phyloP scores from a whole-genome alignment of 2,797 vertebrate species.

The Macropodus opercularis region DNA sequence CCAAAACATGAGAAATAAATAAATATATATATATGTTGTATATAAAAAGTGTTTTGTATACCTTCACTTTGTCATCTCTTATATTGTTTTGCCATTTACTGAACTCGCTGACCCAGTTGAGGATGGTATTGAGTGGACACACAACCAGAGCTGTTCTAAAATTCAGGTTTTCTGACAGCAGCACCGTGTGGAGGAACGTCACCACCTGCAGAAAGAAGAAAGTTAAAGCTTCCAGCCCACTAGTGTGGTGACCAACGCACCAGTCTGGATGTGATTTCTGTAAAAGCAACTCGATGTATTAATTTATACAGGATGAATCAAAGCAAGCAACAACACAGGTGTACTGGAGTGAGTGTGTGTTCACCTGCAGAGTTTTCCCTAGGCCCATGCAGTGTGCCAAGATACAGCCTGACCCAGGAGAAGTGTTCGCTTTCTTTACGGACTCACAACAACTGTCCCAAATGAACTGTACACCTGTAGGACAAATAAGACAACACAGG shows the following conservation, averaged over 20 bases:
- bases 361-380: constrained; percentile 96
- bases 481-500: constrained; percentile 1
- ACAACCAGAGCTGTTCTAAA: constrained; percentile 92
- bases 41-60: constrained; percentile 66
- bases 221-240: not conserved
- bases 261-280: not conserved
- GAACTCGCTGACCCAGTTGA: constrained; percentile 97
- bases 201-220: constrained; percentile 84
- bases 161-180: constrained; percentile 85
- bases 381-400: constrained; percentile 98
- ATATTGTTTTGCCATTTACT: constrained; percentile 92
- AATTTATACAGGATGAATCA: not conserved
- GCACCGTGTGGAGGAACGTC: constrained; percentile 92
- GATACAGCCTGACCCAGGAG: constrained; percentile 93
- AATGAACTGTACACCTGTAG: constrained; percentile 94
- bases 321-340: not conserved
- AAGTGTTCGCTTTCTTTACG: constrained; percentile 90
- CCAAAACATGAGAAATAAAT: too few relatives aligned
- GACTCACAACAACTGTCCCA: constrained; percentile 99
- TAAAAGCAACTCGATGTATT: not conserved
- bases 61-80: constrained; percentile 86
- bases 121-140: constrained; percentile 94
- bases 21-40: not conserved
- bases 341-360: not conserved
- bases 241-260: not conserved